Evolutionary conservation across 2,888 invertebrate species (phyloP), one percentile per base, ranked within the genome.

Genomic region (Drosophila acutilabella): DNA sequence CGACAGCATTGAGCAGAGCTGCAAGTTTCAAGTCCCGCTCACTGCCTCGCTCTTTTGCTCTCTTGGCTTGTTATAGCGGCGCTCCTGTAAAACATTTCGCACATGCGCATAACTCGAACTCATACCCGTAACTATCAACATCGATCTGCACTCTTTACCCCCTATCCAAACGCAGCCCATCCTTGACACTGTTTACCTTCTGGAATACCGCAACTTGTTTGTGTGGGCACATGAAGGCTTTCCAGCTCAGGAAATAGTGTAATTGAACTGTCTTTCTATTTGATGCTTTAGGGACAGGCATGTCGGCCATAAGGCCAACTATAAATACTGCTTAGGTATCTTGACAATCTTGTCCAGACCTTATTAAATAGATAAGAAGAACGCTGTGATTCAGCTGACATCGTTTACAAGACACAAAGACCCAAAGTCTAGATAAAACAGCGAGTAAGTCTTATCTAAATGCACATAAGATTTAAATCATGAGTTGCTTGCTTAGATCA

Each of bases 51-150:
- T 33, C 33, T 10, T 7, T 36, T 5, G 36, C 36, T 36, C 23
- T 11, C 36, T 36, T 51, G 51, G 51, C 18, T 51, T 50, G 69
- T 56, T 50, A 16, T 36, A 8, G 14, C 67, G 85, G 45, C 78
- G 74, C 82, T 86, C 80, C 86, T 84, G 73, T 64, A 62, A 73
- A 64, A 77, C 50, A 52, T 64, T 57, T 66, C 48, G 69, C 71
- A 64, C 72, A 77, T 73, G 69, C 52, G 53, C 59, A 61, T 18
- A 14, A n/a, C 42, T 30, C 42, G 18, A 16, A 14, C 41, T 41
- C 42, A 23, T 18, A n/a, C 2, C 4, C 41, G n/a, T 47, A 42
- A 18, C 23, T 53, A 10, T 20, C 51, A n/a, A 13, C 33, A 30
- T 16, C 20, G 23, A 47, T 42, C 23, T 5, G 13, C 40, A 50